Conservation (phyloP, 2,888 invertebrate genomes). For the Drosophila mulleri region DNA sequence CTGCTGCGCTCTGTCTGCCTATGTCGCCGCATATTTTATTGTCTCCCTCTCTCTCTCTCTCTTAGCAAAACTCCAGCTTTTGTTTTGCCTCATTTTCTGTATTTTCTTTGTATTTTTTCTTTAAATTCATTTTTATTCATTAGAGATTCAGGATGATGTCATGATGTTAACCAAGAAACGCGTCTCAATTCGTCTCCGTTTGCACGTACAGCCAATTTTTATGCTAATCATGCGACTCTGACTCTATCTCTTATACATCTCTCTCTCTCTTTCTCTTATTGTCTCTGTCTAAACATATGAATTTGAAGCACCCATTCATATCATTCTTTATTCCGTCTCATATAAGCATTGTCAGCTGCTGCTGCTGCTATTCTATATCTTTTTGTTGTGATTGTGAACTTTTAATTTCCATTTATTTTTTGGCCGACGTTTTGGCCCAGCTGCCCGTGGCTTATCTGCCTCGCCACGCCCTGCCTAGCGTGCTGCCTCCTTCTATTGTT, state of each 20-base stretch:
- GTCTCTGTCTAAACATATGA: slow-evolving; percentile 14
- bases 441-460: slow-evolving; percentile 50
- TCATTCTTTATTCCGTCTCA: slow-evolving; percentile 36
- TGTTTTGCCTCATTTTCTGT: slow-evolving; percentile 18
- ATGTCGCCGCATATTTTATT: slow-evolving; percentile 62
- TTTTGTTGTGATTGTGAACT: slow-evolving; percentile 51
- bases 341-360: slow-evolving; percentile 22
- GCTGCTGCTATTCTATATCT: neutral
- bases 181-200: slow-evolving; percentile 23
- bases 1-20: slow-evolving; percentile 50
- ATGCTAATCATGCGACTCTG: slow-evolving; percentile 50
- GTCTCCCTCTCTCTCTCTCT: slow-evolving; percentile 6
- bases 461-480: slow-evolving; percentile 1
- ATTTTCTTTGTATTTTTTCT: slow-evolving; percentile 47
- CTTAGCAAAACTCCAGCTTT: slow-evolving; percentile 3
- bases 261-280: neutral
- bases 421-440: slow-evolving; percentile 55
- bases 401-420: slow-evolving; percentile 72
- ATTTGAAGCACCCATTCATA: slow-evolving; percentile 31
- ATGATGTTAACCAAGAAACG: slow-evolving; percentile 57
- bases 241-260: neutral
- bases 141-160: slow-evolving; percentile 71
- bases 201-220: slow-evolving; percentile 58
- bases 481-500: slow-evolving; percentile 1
- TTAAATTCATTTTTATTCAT: slow-evolving; percentile 77